Base-by-base conservation (phyloP, 2,113 vertebrate species). In the Catharus fuscescens region DNA sequence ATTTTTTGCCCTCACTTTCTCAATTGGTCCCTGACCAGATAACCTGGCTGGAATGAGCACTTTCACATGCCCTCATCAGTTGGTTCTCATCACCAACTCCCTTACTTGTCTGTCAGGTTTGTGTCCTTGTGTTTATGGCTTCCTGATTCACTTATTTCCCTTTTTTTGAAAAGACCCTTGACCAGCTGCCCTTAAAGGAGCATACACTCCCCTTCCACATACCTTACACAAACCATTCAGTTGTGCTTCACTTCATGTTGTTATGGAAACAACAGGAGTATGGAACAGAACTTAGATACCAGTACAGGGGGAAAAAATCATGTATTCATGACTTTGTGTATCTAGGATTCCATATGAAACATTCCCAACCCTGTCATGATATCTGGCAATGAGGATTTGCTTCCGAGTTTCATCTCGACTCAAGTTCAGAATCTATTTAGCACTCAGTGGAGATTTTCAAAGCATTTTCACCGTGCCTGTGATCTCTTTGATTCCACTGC, bases 41-140 rank as follows among this genome's bases (percentile, higher is more conserved):
- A 70, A 52, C 18, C n/a, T 53, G 0, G 0, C 23, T 71, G 80
- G 36, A 82, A 88, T 20, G 44, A 86, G 19, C 23, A 10, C 1
- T 31, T 23, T 32, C 12, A 18, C 4, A 1, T 0, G 0, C 6
- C 8, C 16, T 60, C n/a, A 52, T 44, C n/a, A n/a, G 8, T 1
- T 48, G 10, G 10, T 38, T 42, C 83, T 78, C 47, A 70, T 34
- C 50, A 42, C 25, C 1, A 3, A 0, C 8, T 57, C 8, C 42
- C 29, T 47, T 14, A 9, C 14, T 56, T 36, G 21, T 16, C 6
- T 2, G 17, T 29, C 56, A 74, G n/a, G 18, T 62, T 71, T 61
- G 31, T 44, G 12, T 66, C 23, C 15, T 53, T 71, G 11, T 48
- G 18, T 53, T 82, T 32, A 20, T 66, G 47, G 5, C 38, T 76